Percentiles rank a stretch among this genome's conserved stretches.
These are phyloP conservation scores for Chrysocyon brachyurus DNA, from an alignment of 2,797 vertebrate species.

Conservation along the genomic window DNA sequence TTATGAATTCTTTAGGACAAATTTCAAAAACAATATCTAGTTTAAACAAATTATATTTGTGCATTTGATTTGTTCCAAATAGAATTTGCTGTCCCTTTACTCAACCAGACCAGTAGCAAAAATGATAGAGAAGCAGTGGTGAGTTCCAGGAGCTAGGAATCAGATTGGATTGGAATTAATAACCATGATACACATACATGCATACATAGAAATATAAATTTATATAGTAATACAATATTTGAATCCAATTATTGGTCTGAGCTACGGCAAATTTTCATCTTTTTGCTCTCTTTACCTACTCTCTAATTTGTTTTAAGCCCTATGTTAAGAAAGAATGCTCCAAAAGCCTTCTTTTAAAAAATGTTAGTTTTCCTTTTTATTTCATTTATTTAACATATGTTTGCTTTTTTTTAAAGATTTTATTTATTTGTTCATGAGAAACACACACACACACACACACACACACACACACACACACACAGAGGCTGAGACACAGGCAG, in stretches of 20 bases:
- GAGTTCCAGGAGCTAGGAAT: not conserved
- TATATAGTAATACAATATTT: not conserved
- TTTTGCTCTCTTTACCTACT: not conserved
- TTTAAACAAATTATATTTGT: not conserved
- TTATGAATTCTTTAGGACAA: not conserved
- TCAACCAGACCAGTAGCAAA: not conserved
- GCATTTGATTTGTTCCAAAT: not conserved
- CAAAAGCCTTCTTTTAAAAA: not conserved
- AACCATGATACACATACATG: not conserved
- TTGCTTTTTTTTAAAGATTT: not conserved
- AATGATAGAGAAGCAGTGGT: not conserved
- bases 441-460: too few species aligned
- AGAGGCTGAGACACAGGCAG: too few species aligned
- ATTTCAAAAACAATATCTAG: not conserved
- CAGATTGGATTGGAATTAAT: not conserved
- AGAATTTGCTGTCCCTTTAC: not conserved
- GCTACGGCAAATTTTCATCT: not conserved
- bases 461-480: too few species aligned
- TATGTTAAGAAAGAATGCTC: not conserved
- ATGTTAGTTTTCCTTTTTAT: not conserved
- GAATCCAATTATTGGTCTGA: not conserved
- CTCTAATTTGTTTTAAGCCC: not conserved
- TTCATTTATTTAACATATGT: not conserved
- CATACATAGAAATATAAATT: not conserved
- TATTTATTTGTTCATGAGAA: too few species aligned